Percentiles rank a stretch among this genome's conserved stretches.
phyloP scores from a whole-genome alignment of 2,113 vertebrate species.

The Brachypteracias leptosomus region DNA sequence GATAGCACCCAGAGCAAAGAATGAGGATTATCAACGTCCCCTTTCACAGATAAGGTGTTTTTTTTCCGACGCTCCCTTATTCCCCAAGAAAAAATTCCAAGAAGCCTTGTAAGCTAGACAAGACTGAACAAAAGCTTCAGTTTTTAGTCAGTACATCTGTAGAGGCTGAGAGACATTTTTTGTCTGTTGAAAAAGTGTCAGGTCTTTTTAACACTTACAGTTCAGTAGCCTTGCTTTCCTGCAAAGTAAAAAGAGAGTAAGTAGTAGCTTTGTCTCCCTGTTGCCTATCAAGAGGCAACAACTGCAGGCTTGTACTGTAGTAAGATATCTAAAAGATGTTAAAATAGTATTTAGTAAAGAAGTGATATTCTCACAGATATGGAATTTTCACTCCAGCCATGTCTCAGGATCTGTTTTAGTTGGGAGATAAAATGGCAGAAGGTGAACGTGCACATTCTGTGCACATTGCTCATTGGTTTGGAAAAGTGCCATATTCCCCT shows the following conservation, averaged over 20 bases:
- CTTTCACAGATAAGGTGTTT: constrained; percentile 36
- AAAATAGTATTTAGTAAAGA: not conserved
- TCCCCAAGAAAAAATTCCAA: not conserved
- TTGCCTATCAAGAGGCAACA: not conserved
- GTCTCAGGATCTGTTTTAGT: not conserved
- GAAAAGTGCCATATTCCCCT: not conserved
- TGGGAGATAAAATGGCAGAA: not conserved
- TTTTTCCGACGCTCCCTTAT: not conserved
- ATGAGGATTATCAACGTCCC: constrained; percentile 14
- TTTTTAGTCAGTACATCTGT: constrained; percentile 36
- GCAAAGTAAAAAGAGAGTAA: not conserved
- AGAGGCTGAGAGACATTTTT: constrained; percentile 1
- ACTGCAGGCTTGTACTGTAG: not conserved
- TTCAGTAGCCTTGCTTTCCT: not conserved
- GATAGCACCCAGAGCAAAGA: constrained; percentile 26
- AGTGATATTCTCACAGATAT: not conserved
- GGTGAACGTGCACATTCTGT: not conserved
- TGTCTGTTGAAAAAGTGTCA: not conserved
- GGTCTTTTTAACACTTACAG: not conserved
- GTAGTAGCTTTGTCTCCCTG: not conserved
- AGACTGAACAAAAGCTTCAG: constrained; percentile 39
- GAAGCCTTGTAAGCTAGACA: constrained; percentile 8
- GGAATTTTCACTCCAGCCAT: not conserved
- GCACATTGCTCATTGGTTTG: not conserved
- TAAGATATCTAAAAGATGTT: not conserved